Base-by-base conservation (phyloP, 2,113 vertebrate species). In the Gymnarchus niloticus region DNA sequence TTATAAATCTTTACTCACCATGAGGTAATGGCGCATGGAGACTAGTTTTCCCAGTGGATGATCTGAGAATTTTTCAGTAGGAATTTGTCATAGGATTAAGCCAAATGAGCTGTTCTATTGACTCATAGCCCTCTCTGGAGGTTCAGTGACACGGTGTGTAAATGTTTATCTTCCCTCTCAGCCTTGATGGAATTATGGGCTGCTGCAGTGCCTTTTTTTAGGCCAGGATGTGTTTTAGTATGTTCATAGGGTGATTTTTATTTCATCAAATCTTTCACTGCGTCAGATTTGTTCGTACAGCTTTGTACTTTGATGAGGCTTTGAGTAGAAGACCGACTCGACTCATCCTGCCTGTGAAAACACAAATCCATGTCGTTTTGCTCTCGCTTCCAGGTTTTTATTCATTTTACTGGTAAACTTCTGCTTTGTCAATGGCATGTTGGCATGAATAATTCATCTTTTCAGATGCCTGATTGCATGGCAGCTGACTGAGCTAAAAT, bases 401-500 rank as follows among this genome's bases (percentile, higher is more conserved):
- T 73, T 73, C 33, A 28, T 73, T n/a, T n/a, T n/a, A n/a, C n/a
- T 12, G 65, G 33, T 73, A 73, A 73, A 73, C 41, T 73, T 54
- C 41, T 73, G 65, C 41, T 73, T 73, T 73, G 65, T 73, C 3
- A 37, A 73, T 73, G 65, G 65, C 28, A 69, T 69, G 61, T 69
- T 69, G 28, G 61, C 65, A 73, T 73, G 65, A 41, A 73, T 73
- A 73, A 73, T 73, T 10, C 65, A 73, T 73, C 17, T 41, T 73
- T 33, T 73, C 12, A 78, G 76, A 37, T 78, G 41, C 46, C 76
- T 78, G 76, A 54, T 41, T 21, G 12, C 12, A 46, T 37, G 37
- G 33, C 56, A 9, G n/a, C 17, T 87, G n/a, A 41, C 21, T 44
- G 85, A 52, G 65, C 49, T 82, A 81, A 49, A 3, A 3, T 23